Evolutionary conservation across 2,797 vertebrate species (phyloP), one percentile per base, ranked within the genome.

Genomic region (Tokudaia tokunoshimensis): DNA sequence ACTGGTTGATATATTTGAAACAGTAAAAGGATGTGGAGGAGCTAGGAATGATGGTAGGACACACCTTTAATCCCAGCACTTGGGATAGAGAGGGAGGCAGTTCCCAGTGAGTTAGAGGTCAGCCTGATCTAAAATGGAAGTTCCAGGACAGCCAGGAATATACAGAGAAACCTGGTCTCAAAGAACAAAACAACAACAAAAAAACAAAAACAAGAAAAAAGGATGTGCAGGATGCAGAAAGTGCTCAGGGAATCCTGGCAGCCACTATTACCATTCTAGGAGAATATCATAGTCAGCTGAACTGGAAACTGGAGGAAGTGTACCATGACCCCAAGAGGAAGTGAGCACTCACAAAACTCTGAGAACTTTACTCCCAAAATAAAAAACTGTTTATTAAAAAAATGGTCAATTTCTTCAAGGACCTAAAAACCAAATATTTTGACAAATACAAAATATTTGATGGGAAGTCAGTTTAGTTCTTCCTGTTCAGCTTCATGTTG

Each of bases 391-490:
- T 92, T 65, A 83, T 75, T 78, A 91, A 87, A 91, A 87, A 44
- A 87, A 94, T 26, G 24, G 87, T 70, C 5, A 88, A 59, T 76
- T 34, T 93, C 78, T 70, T 84, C 22, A 78, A 74, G 57, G 86
- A 29, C 50, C 96, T 94, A 94, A 94, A 96, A 96, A 81, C 14
- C 44, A 94, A 97, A 80, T 57, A 92, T 79, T 89, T 93, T 94
- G 78, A 96, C 37, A 95, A 91, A 95, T 74, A 94, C 41, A 44
- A 88, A 93, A 55, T 31, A 94, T 70, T 41, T 65, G 74, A 94
- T 81, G 86, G 26, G 12, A 84, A 89, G 65, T 84, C 19, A 92
- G 31, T 92, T 92, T 92, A 92, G 24, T 91, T 92, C 70, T 94
- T 96, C 79, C 92, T 96, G 85, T 34, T 76, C 74, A 85, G 89